Evolutionary conservation across 2,888 invertebrate species (phyloP), one percentile per base, ranked within the genome.

Genomic region (Xestia ashworthii): DNA sequence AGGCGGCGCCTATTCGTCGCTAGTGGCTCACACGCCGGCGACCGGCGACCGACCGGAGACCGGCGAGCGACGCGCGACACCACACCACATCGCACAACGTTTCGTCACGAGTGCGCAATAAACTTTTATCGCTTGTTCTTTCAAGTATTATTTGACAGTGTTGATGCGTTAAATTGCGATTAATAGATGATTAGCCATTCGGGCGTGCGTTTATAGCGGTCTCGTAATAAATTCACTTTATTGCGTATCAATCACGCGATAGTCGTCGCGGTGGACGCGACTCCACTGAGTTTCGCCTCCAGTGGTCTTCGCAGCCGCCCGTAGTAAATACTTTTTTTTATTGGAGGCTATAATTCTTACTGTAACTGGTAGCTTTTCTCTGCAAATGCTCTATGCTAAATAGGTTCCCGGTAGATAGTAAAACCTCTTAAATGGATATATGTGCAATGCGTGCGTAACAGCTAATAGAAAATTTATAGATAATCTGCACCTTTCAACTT

Each of bases 91-190:
- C 80, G 87, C 86, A 86, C 80, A 70, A 72, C 81, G 83, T 87
- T 90, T 89, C 87, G 84, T 84, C 88, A 89, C 89, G 87, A 89
- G 87, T 86, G 87, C 79, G 92, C 90, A 93, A 93, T 94, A 93
- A 94, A 95, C 86, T 92, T 95, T 95, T 93, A 95, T 93, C 90
- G 92, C 93, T 90, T 93, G 93, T 95, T 94, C 93, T 93, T 95
- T 95, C 92, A 92, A 94, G 93, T 94, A 94, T 95, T 93, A 95
- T 95, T 95, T 94, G 94, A 95, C 94, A 95, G 94, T 95, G 94
- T 94, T 93, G 93, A 95, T 94, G 94, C 94, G 93, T 95, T 94
- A 95, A 95, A 95, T 94, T 93, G 94, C 94, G 94, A 95, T 96
- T 94, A 95, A 95, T 94, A 94, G 94, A 94, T 94, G 95, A 96